Conservation (phyloP, 2,888 invertebrate species). For the Autographa gamma region DNA sequence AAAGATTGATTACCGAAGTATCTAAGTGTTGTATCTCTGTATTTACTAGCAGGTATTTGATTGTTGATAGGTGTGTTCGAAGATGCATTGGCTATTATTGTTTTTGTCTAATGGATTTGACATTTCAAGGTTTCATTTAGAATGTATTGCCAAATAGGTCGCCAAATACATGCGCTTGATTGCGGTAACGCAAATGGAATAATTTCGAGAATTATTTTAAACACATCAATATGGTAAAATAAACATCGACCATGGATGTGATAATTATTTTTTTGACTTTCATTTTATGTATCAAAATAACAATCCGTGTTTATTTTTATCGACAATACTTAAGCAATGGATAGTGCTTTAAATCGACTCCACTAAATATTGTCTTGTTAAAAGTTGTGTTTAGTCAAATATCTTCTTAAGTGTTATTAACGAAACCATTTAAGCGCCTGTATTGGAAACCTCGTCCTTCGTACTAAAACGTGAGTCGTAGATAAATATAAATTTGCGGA, state of each 20-base stretch:
- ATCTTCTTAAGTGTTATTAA: background rate
- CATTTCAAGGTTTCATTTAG: background rate
- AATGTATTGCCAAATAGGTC: constrained; percentile 2
- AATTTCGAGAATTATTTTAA: too few relatives aligned
- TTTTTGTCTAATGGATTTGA: background rate
- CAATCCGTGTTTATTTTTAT: too few relatives aligned
- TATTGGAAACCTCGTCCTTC: background rate
- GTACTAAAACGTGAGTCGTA: background rate
- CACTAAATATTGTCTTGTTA: too few relatives aligned
- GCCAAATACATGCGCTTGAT: background rate
- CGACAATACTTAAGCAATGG: too few relatives aligned
- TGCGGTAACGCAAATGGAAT: background rate
- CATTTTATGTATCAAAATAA: too few relatives aligned
- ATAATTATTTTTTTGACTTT: too few relatives aligned
- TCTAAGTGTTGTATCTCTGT: background rate
- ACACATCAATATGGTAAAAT: too few relatives aligned
- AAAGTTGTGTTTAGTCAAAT: too few relatives aligned
- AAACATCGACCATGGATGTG: too few relatives aligned
- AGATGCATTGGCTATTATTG: background rate
- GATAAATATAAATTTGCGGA: background rate
- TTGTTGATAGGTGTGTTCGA: background rate
- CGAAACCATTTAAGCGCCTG: background rate
- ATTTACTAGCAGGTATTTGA: background rate
- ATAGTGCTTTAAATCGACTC: too few relatives aligned
- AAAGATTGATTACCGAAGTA: background rate